Evolutionary conservation across 92 coral and sea anemone genomes (phyloP), one percentile per base, ranked within the genome.

Genomic region (Zoanthus gigantus): DNA sequence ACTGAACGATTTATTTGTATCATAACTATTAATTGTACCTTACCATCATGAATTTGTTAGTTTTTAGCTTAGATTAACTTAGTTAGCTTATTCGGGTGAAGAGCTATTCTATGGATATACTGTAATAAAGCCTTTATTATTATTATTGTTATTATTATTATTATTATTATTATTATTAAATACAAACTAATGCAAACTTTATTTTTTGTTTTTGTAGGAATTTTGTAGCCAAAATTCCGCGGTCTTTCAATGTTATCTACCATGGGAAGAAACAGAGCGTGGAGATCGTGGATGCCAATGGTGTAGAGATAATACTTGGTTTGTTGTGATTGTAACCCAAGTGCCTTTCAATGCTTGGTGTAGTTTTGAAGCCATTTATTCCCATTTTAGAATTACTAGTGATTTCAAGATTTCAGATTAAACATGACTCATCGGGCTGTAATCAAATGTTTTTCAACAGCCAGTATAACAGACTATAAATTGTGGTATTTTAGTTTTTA

Each of bases 161-260:
- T n/a, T 52, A 12, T 52, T 52, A 52, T 52, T 52, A 12, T 7
- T 7, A 7, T 7, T 7, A 12, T 52, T 0, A 52, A 37, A 11
- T 11, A 37, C 42, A 37, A 37, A 37, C 42, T 37, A 37, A 37
- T 37, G 42, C 42, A 37, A 37, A 37, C 4, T 37, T 37, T 37
- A 2, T 57, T 58, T 7, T 78, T 13, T 14, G 34, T 9, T 37
- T 13, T 77, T 56, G 2, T 17, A 77, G 82, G 31, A 9, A 77
- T 6, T 77, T 77, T 77, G 45, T 61, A 14, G 30, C 71, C n/a
- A 58, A 78, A 60, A 63, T 78, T 58, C 83, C 71, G 12, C 68
- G 71, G 31, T 71, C 83, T 32, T 78, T 78, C 32, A 54, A 2
- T 18, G 71, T 78, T 31, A 1, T 10, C 34, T 78, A 31, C 68